Conservation (phyloP, 2,797 vertebrate genomes). For the Ptychobarbus kaznakovi region DNA sequence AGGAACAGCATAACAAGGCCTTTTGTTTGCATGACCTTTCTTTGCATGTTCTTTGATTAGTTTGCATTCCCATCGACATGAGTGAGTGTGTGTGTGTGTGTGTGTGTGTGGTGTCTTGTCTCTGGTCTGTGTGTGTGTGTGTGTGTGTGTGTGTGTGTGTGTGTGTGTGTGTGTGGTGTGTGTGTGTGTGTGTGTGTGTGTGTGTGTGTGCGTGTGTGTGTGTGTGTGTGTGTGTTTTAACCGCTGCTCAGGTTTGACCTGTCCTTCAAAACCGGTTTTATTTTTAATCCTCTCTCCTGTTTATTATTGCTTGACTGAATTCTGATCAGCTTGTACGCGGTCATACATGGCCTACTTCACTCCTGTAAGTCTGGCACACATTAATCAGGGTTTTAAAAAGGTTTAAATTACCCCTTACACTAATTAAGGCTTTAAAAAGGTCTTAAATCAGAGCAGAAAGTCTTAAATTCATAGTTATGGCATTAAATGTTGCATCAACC, state of each 20-base stretch:
- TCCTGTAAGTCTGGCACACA: not conserved
- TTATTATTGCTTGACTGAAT: not conserved
- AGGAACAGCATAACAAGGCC: not conserved
- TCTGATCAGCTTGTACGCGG: not conserved
- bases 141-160: no score
- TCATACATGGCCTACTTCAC: not conserved
- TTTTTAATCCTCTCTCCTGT: not conserved
- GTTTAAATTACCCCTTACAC: not conserved
- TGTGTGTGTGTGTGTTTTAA: not conserved
- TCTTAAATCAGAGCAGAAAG: not conserved
- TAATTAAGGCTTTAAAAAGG: not conserved
- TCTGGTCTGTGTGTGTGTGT: no score
- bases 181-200: no score
- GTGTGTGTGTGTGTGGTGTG: not conserved
- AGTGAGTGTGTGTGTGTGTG: no score
- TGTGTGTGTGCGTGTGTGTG: no score
- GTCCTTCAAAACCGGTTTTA: conserved; percentile 26
- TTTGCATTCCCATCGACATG: not conserved
- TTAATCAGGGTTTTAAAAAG: not conserved
- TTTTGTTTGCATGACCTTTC: conserved; percentile 6
- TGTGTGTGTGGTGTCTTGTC: no score
- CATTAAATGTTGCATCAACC: not conserved
- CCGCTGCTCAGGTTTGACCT: not conserved
- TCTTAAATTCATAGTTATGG: not conserved
- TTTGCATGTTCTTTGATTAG: conserved; percentile 9